Evolutionary conservation across 2,888 invertebrate species (phyloP), one percentile per base, ranked within the genome.

Genomic region (Chloroclysta siterata): DNA sequence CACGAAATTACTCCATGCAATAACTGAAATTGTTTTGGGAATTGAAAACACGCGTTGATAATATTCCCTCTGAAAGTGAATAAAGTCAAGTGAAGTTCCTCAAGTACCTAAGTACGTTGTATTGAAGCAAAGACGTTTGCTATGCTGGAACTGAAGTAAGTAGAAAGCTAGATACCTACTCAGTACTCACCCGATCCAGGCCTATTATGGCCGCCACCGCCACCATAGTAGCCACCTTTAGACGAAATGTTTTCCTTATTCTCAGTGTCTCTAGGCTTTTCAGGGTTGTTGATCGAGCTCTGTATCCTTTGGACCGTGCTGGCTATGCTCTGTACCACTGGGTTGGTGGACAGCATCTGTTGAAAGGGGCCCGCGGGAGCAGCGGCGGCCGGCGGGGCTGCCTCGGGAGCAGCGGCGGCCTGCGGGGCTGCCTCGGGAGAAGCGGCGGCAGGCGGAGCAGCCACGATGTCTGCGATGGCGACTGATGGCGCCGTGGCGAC

Each of bases 1-100:
- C 75, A 89, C 79, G 80, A 92, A 89, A 71, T 70, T 76, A 63
- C 83, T 80, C 89, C 89, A 89, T 36, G 85, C 87, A 42, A 81
- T 67, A 79, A 88, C 90, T 90, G 84, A 69, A 69, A 71, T 66
- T 48, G 42, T 50, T 44, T 39, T 15, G 54, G 13, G 36, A 52
- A 17, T 59, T 58, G 51, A 63, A 65, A 61, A 53, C 42, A 64
- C 62, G 46, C 41, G 15, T 46, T 15, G 44, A 5, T 44, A 7
- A 44, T 44, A 14, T 7, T 15, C 14, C 8, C 15, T 17, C 17
- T 17, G 44, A 44, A 44, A 44, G 14, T 44, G 15, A 17, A 17
- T 11, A 17, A n/a, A 17, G 15, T 39, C 10, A 8, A 46, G 17
- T 50, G 50, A 22, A 50, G 33, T 51, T 28, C 15, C 11, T 39